Conservation (phyloP, 1,140 invertebrate species). For the Eupeodes corollae region DNA sequence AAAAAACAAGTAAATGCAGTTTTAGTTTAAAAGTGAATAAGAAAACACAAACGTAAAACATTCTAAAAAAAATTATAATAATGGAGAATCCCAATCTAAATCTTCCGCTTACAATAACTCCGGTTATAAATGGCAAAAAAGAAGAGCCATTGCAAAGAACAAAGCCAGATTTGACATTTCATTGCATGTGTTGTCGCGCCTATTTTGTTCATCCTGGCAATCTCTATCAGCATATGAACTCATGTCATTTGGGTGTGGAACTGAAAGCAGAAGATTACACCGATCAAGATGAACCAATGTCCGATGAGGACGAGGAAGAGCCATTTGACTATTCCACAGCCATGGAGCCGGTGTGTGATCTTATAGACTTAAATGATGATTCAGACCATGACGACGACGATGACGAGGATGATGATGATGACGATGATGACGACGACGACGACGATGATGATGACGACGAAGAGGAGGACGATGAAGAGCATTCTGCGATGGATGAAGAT, state of each 20-base stretch:
- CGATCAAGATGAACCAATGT: slow-evolving; percentile 3
- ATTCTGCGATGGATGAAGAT: slow-evolving; percentile 11
- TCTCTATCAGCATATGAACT: slow-evolving; percentile 35
- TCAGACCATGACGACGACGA: neutral
- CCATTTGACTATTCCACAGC: slow-evolving; percentile 27
- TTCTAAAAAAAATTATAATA: too few species aligned
- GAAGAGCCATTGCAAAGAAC: slow-evolving; percentile 9
- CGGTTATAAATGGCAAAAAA: slow-evolving; percentile 2
- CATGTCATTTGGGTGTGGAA: slow-evolving; percentile 15
- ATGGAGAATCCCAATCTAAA: slow-evolving; percentile 26
- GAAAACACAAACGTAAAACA: too few species aligned
- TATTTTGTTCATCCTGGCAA: slow-evolving; percentile 26
- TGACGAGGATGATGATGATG: slow-evolving; percentile 11
- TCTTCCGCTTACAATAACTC: slow-evolving; percentile 26
- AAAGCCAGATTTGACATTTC: slow-evolving; percentile 33
- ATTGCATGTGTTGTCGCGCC: slow-evolving; percentile 33
- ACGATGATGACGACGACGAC: slow-evolving; percentile 3
- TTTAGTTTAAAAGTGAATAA: too few species aligned
- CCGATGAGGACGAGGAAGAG: slow-evolving; percentile 18
- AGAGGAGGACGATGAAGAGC: slow-evolving; percentile 9
- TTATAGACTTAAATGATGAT: slow-evolving; percentile 8
- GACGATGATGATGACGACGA: slow-evolving; percentile 9
- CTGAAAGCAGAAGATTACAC: slow-evolving; percentile 8
- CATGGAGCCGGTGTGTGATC: slow-evolving; percentile 31
- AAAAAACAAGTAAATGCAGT: too few species aligned